phyloP scores from a whole-genome alignment of 1,140 invertebrate species.

The Eulimnadia texana region DNA sequence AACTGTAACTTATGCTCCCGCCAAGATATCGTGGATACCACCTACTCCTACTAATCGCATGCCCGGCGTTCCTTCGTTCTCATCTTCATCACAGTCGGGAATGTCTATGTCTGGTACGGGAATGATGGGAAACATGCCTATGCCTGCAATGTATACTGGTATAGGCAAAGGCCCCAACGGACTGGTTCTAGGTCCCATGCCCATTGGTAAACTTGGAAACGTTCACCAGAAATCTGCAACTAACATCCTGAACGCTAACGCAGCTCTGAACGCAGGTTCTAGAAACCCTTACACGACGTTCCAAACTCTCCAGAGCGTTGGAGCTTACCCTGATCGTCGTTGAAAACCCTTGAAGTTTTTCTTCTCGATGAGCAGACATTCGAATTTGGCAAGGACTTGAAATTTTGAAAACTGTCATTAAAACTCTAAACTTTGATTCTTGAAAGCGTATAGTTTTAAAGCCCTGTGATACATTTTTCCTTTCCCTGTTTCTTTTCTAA shows the following conservation, averaged over 20 bases:
- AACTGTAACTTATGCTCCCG: too few species aligned
- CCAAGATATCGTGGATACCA: too few species aligned
- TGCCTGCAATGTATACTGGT: not conserved
- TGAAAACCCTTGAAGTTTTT: too few species aligned
- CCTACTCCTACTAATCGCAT: not conserved
- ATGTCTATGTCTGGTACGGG: not conserved
- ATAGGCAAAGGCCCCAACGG: not conserved
- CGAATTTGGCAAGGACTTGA: too few species aligned
- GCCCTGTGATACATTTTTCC: too few species aligned
- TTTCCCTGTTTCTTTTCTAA: too few species aligned
- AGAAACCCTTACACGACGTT: not conserved
- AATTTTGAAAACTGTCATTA: too few species aligned
- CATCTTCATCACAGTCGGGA: not conserved
- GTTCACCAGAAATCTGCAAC: not conserved
- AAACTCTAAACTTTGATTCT: too few species aligned
- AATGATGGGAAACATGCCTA: not conserved
- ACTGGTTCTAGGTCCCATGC: not conserved
- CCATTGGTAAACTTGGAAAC: not conserved
- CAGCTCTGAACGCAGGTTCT: not conserved
- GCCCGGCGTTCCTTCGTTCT: not conserved
- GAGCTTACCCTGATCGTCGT: not conserved
- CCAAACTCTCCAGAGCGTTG: not conserved
- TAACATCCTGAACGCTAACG: not conserved
- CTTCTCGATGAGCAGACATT: too few species aligned
- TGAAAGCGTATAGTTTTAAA: too few species aligned